Evolutionary conservation across 2,113 vertebrate genomes (phyloP), one percentile per base, ranked within the genome.

Genomic region (Pardalotus punctatus): DNA sequence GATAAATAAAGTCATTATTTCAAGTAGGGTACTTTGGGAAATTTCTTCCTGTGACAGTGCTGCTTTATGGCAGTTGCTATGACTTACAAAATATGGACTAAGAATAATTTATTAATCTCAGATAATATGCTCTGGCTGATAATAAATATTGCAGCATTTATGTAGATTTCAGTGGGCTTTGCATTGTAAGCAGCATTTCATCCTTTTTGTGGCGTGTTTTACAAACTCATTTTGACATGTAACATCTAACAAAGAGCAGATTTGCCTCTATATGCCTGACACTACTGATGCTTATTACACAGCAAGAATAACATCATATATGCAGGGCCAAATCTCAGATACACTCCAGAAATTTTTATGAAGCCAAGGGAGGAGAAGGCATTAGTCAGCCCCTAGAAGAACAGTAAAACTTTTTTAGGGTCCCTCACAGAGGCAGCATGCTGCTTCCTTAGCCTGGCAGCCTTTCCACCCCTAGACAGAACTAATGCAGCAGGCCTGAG

Each of bases 1-100:
- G 91, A 93, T 87, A 96, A 95, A 85, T 88, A 82, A 89, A 96
- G 73, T 90, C 10, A 38, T 96, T 95, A 77, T 93, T 96, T 94
- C 71, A 80, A 81, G 79, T 54, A 77, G 36, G 13, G 50, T 76
- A 33, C n/a, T 90, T 88, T 1, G 12, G 42, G 80, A 70, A 77
- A 78, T 78, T 93, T 81, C 82, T 83, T 82, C 47, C 60, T 77
- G 14, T 90, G 90, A 54, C 82, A 88, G 58, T 62, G 47, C 64
- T 86, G 54, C 57, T 87, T 89, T 87, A 94, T 91, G 66, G 70
- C 40, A 29, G 61, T 89, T 87, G 53, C 62, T 94, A 4, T 89
- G 78, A 61, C 19, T 74, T 80, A 57, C 50, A 18, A 50, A 88
- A 69, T 48, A 50, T 3, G 6, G 42, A 50, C 78, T 87, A 57